Conservation (phyloP, 2,113 vertebrate genomes). For the Parus major region DNA sequence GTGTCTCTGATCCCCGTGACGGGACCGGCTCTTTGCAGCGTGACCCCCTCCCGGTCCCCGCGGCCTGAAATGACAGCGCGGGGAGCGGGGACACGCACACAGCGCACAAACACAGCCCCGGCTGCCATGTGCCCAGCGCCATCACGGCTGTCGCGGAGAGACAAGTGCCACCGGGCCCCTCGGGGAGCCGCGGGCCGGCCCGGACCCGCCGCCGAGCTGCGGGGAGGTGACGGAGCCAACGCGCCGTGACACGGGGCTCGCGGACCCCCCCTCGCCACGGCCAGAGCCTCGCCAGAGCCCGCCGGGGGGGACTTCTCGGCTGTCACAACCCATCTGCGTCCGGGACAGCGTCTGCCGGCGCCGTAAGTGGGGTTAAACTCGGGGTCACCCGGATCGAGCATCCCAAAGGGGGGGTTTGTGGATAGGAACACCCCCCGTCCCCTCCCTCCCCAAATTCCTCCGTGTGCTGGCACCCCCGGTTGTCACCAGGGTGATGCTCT, state of each 20-base stretch:
- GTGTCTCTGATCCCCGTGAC: rapidly evolving
- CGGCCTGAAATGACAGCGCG: background rate
- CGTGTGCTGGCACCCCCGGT: background rate
- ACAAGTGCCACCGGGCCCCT: conserved; percentile 5
- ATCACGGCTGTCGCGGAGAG: background rate
- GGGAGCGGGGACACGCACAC: background rate
- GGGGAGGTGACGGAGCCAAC: conserved; percentile 52
- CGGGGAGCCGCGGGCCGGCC: background rate
- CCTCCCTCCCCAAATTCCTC: background rate
- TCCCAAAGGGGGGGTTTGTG: background rate
- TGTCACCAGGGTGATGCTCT: background rate
- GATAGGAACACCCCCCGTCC: background rate
- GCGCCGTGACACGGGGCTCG: conserved; percentile 15
- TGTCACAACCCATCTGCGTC: conserved; percentile 71
- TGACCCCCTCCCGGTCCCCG: background rate
- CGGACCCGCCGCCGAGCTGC: conserved; percentile 2
- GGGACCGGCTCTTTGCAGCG: background rate
- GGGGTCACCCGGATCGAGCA: conserved; percentile 65
- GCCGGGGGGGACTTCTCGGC: conserved; percentile 18
- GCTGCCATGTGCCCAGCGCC: conserved; percentile 43
- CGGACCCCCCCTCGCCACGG: background rate
- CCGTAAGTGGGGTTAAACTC: conserved; percentile 79
- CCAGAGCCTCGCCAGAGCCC: conserved; percentile 5
- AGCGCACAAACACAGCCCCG: background rate
- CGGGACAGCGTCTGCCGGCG: conserved; percentile 29